Evolutionary conservation across 2,113 vertebrate genomes (phyloP), one percentile per base, ranked within the genome.

Genomic region (Dermatemys mawii): DNA sequence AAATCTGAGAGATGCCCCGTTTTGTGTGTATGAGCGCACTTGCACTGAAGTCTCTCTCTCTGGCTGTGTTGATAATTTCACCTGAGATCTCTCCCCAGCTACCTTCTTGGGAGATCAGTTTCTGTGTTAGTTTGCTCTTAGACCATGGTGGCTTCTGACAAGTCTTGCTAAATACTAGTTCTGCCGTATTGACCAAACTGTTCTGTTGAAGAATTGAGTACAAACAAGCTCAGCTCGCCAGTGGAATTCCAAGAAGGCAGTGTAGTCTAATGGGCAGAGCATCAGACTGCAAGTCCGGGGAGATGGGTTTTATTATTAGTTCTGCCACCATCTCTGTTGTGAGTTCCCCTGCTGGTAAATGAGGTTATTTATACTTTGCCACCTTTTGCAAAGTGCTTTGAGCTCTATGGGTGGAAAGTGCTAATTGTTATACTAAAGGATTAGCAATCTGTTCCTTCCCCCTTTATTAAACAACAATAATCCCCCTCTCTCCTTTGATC

Each of bases 131-230:
- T 0, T 7, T 49, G 1, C 44, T 12, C 78, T 60, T 6, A 19
- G 86, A 60, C 81, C 49, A 4, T 27, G 83, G 14, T 70, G 84
- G 78, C 73, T 84, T 16, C 53, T 81, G 83, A 78, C 88, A 84
- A 79, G 51, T 83, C 8, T 11, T 83, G 85, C 2, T 57, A 83
- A 50, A 5, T 17, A 86, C 89, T 86, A 73, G 5, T 50, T 50
- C 46, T 50, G 94, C 41, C 44, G 0, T 0, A 2, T 81, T 92
- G 92, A 88, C 32, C 80, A 5, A 90, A 85, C 48, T 90, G 91
- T 94, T 95, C 86, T 86, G 32, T 55, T 8, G 88, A 82, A 82
- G 89, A 81, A 88, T 88, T 49, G 81, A 3, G n/a, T 75, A 76
- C 87, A 88, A 84, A 86, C 81, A 87, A 46, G 38, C 76, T 95